Base-by-base conservation (phyloP, 2,888 invertebrate genomes). In the Drosophila aldrichi region DNA sequence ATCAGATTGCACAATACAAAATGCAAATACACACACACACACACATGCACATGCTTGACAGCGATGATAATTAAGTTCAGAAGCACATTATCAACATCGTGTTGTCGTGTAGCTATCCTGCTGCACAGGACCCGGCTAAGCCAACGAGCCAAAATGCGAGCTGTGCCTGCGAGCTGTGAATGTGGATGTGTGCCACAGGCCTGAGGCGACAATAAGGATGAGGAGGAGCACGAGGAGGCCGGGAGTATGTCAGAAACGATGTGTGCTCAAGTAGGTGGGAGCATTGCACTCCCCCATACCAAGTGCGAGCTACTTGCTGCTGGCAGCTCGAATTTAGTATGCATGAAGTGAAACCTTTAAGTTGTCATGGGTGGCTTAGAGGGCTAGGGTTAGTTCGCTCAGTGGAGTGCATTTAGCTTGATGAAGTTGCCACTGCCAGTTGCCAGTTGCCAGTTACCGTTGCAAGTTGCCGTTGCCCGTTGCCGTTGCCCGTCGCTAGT, bases 171-270 rank as follows among this genome's bases (percentile, higher is more conserved):
- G 41, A 43, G 38, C n/a, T n/a, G n/a, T 65, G 51, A 20, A 25
- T 69, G 52, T 64, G 79, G 56, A 77, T 74, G 48, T 79, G 70
- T 70, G 82, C 67, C 82, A 79, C 58, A 61, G 63, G 67, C 76
- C 70, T 46, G 49, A 58, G 66, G 70, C 78, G 25, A 44, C 61
- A 46, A 70, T 48, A 48, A 48, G 65, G 22, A 57, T 40, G 29
- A 59, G 44, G 52, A 54, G 44, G 60, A 49, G 29, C 10, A 48
- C 55, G 54, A 63, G 60, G 40, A 61, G 55, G 85, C 66, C 71
- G 74, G 65, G 90, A 91, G 90, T 91, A 88, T 91, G 91, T 90
- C 91, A 92, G 87, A 88, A 89, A 83, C 81, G 74, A 66, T 76
- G 67, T 81, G 79, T 77, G 83, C 77, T 88, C 74, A 84, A 87